Evolutionary conservation across 1,140 invertebrate genomes (phyloP), one percentile per base, ranked within the genome.

Genomic region (Drosophila equinoxialis): DNA sequence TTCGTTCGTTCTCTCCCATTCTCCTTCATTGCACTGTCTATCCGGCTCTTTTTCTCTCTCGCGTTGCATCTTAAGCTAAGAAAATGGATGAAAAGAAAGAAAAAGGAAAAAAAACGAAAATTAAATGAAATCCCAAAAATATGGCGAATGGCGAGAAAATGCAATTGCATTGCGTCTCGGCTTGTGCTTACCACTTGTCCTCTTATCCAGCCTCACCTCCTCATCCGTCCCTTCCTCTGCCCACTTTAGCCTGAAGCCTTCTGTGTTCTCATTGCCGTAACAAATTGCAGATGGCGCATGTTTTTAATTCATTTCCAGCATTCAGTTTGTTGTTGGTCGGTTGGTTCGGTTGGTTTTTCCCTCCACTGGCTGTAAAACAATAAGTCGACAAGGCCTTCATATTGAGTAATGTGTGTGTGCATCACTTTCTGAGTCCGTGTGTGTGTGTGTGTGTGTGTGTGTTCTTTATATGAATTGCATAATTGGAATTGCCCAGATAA

Each of bases 221-320:
- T 17, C 23, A 2, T 26, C 2, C 6, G 7, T 23, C 20, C 17
- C 17, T 17, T 17, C 17, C 30, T 17, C 7, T 4, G 6, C 13
- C 55, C n/a, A 6, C 54, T n/a, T n/a, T 30, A 23, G 13, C 54
- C 54, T 59, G 2, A 20, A 7, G n/a, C 35, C 74, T 6, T 39
- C 45, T 64, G 37, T 39, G 72, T 58, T 60, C 35, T 59, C 65
- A 66, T 69, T 76, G 74, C 76, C 65, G 75, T 75, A 86, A 86
- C 82, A 86, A 86, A 86, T 86, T 86, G 82, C 82, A 86, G 82
- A 86, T 86, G 82, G 82, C 76, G 82, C 78, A 86, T 86, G 82
- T 86, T 86, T 86, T 86, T 86, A 86, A 86, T 86, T 86, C 82
- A 86, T 86, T 86, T 86, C 45, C 78, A 67, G 68, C 72, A 84